Percentiles rank a stretch among this genome's conserved stretches.
Evolutionary conservation across 2,797 vertebrate species (phyloP).

Genomic region (Danio jaintianensis): DNA sequence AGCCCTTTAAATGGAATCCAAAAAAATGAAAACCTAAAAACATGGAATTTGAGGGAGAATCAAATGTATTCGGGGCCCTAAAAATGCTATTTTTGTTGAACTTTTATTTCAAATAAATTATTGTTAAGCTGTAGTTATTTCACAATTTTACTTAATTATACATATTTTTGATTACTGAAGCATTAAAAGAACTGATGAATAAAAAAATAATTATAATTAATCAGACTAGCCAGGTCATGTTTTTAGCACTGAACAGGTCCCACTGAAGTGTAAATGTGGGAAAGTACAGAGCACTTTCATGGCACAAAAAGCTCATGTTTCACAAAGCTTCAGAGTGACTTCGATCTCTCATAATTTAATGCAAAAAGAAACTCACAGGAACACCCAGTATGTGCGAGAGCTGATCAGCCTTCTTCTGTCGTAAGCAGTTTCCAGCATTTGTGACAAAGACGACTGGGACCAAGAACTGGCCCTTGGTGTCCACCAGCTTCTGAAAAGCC

Average conservation of each 20-base stretch:
- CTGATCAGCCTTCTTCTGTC: slow-evolving; percentile 85
- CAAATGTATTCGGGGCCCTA: no score
- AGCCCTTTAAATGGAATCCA: no score
- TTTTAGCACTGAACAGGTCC: neutral
- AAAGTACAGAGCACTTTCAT: neutral
- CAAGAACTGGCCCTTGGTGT: slow-evolving; percentile 80
- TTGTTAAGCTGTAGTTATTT: no score
- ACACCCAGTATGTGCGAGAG: slow-evolving; percentile 84
- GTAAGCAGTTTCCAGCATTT: slow-evolving; percentile 88
- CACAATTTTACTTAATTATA: no score
- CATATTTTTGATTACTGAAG: no score
- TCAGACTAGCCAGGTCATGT: neutral
- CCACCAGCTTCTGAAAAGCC: slow-evolving; percentile 85
- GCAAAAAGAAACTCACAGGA: slow-evolving; percentile 77
- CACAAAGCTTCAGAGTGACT: neutral
- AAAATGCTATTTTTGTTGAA: no score
- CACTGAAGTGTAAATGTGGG: neutral
- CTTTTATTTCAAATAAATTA: no score
- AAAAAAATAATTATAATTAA: no score
- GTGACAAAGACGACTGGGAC: slow-evolving; percentile 91
- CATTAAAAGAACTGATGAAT: no score
- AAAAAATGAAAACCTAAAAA: no score
- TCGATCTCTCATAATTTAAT: neutral
- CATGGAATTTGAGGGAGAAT: no score
- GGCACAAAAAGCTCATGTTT: neutral